Conservation (phyloP, 2,888 invertebrate species). For the Gryllus longicercus region DNA sequence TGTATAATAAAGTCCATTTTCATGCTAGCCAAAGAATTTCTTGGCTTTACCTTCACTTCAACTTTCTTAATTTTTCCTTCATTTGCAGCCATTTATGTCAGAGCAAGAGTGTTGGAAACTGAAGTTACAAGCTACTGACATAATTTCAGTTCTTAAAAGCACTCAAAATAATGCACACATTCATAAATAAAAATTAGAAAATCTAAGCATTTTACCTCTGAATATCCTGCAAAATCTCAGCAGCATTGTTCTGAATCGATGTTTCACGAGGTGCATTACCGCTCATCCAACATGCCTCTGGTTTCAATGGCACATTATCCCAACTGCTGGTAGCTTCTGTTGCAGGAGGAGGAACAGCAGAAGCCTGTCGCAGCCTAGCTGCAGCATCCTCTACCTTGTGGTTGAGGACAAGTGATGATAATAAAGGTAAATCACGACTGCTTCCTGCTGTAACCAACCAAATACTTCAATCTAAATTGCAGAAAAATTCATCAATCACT, state of each 20-base stretch:
- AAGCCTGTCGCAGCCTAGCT: not conserved
- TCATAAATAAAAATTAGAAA: conserved; percentile 12
- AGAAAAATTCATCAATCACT: not conserved
- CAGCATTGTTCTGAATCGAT: conserved; percentile 44
- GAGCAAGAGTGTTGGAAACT: no score
- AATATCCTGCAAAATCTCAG: conserved; percentile 65
- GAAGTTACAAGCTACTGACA: no score
- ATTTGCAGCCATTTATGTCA: no score
- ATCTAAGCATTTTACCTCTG: conserved; percentile 53
- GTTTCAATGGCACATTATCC: not conserved
- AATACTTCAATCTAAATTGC: not conserved
- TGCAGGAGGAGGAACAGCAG: conserved; percentile 18
- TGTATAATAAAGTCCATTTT: no score
- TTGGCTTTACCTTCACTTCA: no score
- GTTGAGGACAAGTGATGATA: conserved; percentile 36
- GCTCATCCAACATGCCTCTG: not conserved
- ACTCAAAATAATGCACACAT: not conserved
- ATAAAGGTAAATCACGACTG: conserved; percentile 33
- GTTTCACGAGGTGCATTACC: not conserved
- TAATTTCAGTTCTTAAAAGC: no score
- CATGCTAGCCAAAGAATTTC: no score
- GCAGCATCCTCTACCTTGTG: conserved; percentile 26
- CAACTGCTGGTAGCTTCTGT: not conserved
- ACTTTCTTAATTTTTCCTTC: no score
- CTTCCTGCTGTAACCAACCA: not conserved